Evolutionary conservation across 2,797 vertebrate genomes (phyloP).

Genomic region (Pyrocephalus nanus): DNA sequence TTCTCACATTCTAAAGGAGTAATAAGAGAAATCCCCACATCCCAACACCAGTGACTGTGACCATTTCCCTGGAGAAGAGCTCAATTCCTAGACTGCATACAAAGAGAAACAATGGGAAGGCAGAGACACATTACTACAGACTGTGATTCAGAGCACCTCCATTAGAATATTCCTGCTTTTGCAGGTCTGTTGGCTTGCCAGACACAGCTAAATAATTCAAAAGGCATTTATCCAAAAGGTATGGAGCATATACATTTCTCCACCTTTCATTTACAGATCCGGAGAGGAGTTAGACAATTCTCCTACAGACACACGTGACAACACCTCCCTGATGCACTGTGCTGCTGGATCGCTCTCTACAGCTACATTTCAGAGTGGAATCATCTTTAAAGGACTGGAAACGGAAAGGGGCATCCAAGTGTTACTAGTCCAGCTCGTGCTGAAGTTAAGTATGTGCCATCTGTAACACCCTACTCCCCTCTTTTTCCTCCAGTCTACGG

Average conservation of each 20-base stretch:
- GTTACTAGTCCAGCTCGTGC: background rate
- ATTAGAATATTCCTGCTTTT: background rate
- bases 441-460: background rate
- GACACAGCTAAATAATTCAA: background rate
- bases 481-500: background rate
- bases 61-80: background rate
- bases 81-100: background rate
- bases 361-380: background rate
- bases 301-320: fast-evolving
- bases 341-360: background rate
- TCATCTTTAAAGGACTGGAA: background rate
- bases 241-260: background rate
- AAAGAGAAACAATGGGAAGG: background rate
- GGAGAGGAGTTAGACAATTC: background rate
- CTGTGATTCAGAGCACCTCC: background rate
- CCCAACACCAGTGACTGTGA: background rate
- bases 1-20: background rate
- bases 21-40: background rate
- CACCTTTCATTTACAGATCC: background rate
- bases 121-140: background rate
- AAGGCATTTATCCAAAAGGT: background rate
- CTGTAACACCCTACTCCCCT: background rate
- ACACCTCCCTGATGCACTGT: fast-evolving
- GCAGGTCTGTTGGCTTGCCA: background rate
- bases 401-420: background rate